Base-by-base conservation (phyloP, 30 jellyfish, hydroid and myxozoan species). In the Aurelia sp. region DNA sequence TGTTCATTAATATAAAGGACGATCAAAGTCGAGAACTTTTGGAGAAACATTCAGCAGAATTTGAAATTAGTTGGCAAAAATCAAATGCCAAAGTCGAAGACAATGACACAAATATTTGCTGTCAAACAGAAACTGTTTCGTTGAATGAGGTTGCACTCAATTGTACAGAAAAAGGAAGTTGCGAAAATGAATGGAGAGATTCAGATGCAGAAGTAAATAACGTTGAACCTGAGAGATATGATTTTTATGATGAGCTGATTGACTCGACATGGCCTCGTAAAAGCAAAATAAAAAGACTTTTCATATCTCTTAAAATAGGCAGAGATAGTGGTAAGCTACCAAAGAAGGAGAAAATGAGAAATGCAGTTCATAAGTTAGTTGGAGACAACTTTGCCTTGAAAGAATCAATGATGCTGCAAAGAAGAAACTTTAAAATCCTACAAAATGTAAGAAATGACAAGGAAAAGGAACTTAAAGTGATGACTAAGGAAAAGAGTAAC, bases 351-450 rank as follows among this genome's bases (percentile, higher is more conserved):
- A 21, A 64, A 21, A 21, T 18, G 41, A 37, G 7, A 21, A 64
- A 21, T 37, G 44, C 44, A 13, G 10, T 64, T 13, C 35, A 64
- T 64, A n/a, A 64, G 12, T 19, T 64, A 37, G 44, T 21, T 21
- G 44, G 41, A 21, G 85, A 74, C 27, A 74, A 40, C 10, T 11
- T 53, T 53, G 69, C 63, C 13, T 62, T 74, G 4, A 23, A 57
- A 55, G 33, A 53, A 27, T 33, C 33, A 27, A 21, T 64, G 21
- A 21, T 47, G 18, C n/a, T 20, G 21, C 19, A 21, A 17, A 18
- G 74, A 16, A 5, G 7, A 17, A 21, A 47, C 74, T 64, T 64
- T 18, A 13, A 61, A 61, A n/a, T 23, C 13, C 13, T 61, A 9
- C 15, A 23, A 61, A 10, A 61, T 15, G 8, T 9, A 1, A 23